phyloP scores from a whole-genome alignment of 2,797 vertebrate species.

The Sebastes steindachneri region DNA sequence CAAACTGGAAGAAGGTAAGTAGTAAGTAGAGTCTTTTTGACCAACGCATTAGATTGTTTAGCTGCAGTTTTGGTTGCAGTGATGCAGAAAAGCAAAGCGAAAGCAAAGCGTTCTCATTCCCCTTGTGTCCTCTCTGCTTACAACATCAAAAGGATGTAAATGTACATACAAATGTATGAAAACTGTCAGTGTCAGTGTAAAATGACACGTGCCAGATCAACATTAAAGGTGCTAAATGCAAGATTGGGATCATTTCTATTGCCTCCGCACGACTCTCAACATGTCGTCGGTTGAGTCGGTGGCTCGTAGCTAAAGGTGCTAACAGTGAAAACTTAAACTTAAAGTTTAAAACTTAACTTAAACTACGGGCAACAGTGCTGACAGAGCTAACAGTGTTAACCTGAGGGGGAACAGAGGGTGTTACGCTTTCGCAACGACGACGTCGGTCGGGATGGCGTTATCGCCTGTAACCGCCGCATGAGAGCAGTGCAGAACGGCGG shows the following conservation, averaged over 20 bases:
- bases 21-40: neutral
- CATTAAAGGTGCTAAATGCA: neutral
- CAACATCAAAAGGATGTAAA: neutral
- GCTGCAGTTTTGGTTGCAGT: too few relatives aligned
- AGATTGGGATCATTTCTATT: too few relatives aligned
- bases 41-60: neutral
- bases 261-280: neutral
- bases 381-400: too few relatives aligned
- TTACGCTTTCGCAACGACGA: fast-evolving
- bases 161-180: neutral
- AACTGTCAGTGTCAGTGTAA: neutral
- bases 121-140: neutral
- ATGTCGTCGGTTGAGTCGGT: neutral
- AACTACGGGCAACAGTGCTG: too few relatives aligned
- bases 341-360: too few relatives aligned
- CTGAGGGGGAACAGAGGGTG: too few relatives aligned
- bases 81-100: neutral
- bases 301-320: neutral
- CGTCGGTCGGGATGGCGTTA: too few relatives aligned
- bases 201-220: neutral
- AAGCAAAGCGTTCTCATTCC: neutral
- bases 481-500: too few relatives aligned
- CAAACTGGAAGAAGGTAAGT: neutral
- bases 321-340: too few relatives aligned
- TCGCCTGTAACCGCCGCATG: too few relatives aligned